Evolutionary conservation across 1,140 invertebrate species (phyloP).

Genomic region (Drosophila bifasciata): DNA sequence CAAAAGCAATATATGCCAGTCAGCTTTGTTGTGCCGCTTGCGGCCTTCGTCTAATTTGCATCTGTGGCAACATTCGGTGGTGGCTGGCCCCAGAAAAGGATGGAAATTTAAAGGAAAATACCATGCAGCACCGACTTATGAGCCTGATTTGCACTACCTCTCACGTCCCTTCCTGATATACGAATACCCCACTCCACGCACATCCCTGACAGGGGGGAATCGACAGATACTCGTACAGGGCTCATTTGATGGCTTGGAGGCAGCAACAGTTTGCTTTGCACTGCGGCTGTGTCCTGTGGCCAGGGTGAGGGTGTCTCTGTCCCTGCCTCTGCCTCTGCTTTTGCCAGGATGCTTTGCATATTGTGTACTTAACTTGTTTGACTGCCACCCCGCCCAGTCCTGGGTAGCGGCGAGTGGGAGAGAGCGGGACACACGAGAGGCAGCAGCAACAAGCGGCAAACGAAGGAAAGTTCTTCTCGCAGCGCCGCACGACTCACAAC

Average conservation of each 20-base stretch:
- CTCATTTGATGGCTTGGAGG: constrained; percentile 54
- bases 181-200: too few species aligned
- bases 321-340: not conserved
- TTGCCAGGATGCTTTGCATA: constrained; percentile 48
- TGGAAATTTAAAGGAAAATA: constrained; percentile 39
- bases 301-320: not conserved
- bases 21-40: constrained; percentile 10
- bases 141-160: constrained; percentile 30
- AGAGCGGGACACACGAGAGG: constrained; percentile 1
- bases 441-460: constrained; percentile 43
- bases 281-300: constrained; percentile 55
- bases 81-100: constrained; percentile 25
- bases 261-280: constrained; percentile 62
- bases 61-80: constrained; percentile 54
- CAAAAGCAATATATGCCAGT: constrained; percentile 47
- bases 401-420: too few species aligned
- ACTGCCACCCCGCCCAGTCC: constrained; percentile 19
- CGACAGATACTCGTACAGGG: constrained; percentile 21
- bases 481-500: constrained; percentile 28
- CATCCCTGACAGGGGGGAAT: constrained; percentile 2
- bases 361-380: constrained; percentile 64
- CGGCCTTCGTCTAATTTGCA: constrained; percentile 50
- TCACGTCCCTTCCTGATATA: too few species aligned
- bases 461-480: constrained; percentile 38
- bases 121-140: constrained; percentile 6